phyloP scores from a whole-genome alignment of 2,888 invertebrate genomes.

The Drosophila bunnanda region DNA sequence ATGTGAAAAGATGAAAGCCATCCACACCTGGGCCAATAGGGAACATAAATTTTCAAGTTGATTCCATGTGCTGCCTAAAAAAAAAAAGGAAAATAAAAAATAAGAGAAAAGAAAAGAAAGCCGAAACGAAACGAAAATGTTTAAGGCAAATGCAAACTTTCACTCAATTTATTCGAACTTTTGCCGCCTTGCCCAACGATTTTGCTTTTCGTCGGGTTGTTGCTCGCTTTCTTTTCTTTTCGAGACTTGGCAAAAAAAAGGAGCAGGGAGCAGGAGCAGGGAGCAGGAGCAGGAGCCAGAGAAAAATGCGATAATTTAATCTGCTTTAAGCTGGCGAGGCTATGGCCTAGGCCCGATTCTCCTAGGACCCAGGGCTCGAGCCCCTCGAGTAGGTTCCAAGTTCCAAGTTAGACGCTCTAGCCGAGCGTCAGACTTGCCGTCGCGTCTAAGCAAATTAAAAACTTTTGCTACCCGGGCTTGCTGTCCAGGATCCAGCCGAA shows the following conservation, averaged over 20 bases:
- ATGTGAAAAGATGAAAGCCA: constrained; percentile 8
- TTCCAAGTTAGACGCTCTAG: constrained; percentile 13
- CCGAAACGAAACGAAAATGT: constrained; percentile 20
- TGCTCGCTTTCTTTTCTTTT: constrained; percentile 18
- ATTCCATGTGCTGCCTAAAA: constrained; percentile 20
- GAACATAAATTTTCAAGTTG: constrained; percentile 27
- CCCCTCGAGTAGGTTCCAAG: constrained; percentile 2
- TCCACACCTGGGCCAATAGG: constrained; percentile 39
- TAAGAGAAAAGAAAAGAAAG: neutral
- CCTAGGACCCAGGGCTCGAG: constrained; percentile 15
- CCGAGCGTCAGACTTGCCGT: constrained; percentile 36
- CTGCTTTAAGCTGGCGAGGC: constrained; percentile 44
- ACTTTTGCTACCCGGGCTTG: constrained; percentile 36
- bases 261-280: constrained; percentile 30
- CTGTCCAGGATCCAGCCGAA: neutral
- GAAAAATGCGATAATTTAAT: constrained; percentile 51
- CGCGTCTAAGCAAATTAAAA: constrained; percentile 54
- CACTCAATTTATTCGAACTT: constrained; percentile 54
- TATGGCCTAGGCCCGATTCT: constrained; percentile 9
- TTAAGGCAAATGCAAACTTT: constrained; percentile 45
- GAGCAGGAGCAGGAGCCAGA: neutral
- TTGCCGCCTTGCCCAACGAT: constrained; percentile 38
- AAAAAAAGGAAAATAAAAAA: neutral
- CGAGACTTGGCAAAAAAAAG: constrained; percentile 31
- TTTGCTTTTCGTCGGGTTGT: constrained; percentile 14